A percentile compares a stretch with the other conserved stretches of the same genome.
These are phyloP conservation scores for Eumeta japonica DNA, from an alignment of 1,140 invertebrate genomes.

Conservation along the genomic window DNA sequence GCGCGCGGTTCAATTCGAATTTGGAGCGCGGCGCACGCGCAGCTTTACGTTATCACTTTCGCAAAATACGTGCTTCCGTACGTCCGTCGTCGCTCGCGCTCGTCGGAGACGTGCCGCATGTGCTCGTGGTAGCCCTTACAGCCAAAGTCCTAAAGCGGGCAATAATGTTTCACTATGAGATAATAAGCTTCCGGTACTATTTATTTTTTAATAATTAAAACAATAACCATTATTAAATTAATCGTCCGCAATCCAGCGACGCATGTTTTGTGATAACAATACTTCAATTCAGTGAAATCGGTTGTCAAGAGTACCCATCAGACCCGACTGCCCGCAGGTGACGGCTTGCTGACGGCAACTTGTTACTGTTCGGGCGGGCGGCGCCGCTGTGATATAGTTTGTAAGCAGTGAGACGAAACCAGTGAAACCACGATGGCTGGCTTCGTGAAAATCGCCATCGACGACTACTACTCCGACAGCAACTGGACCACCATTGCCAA, in stretches of 20 bases:
- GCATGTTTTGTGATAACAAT: conserved; percentile 5
- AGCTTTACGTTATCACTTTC: conserved; percentile 40
- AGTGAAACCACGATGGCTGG: conserved; percentile 44
- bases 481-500: conserved; percentile 57
- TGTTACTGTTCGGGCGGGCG: conserved; percentile 27
- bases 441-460: conserved; percentile 56
- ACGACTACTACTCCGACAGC: conserved; percentile 54
- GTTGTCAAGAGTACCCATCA: neutral
- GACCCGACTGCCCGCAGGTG: no score
- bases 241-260: neutral
- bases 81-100: conserved; percentile 9
- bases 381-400: conserved; percentile 12
- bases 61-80: conserved; percentile 30
- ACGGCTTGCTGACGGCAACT: conserved; percentile 42
- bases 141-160: no score
- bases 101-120: no score
- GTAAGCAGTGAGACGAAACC: neutral
- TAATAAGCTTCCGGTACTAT: no score
- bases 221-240: conserved; percentile 3
- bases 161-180: no score
- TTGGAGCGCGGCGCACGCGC: conserved; percentile 11
- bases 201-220: conserved; percentile 3
- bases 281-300: conserved; percentile 11
- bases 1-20: conserved; percentile 20
- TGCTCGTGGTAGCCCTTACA: no score